Conservation (phyloP, 2,888 invertebrate species). For the Galerucella calmariensis region DNA sequence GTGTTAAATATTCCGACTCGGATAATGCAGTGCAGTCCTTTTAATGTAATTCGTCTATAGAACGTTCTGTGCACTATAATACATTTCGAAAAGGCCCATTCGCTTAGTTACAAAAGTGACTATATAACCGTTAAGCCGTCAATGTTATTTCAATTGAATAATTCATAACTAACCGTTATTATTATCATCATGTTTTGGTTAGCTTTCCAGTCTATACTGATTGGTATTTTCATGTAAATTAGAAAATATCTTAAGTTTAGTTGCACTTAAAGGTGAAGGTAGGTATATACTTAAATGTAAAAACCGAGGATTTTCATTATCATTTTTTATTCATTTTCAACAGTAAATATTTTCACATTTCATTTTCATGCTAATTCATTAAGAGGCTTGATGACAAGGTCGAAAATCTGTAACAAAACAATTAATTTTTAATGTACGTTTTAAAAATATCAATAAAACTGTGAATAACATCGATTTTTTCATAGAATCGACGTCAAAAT, state of each 20-base stretch:
- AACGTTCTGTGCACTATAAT: not conserved
- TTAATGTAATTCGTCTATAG: not conserved
- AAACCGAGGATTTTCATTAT: not conserved
- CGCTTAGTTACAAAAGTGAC: not conserved
- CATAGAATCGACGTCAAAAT: no score
- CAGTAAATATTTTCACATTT: not conserved
- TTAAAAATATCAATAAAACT: not conserved
- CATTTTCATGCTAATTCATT: not conserved
- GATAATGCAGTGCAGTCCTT: not conserved
- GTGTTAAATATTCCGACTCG: slow-evolving; percentile 2
- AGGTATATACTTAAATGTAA: no score
- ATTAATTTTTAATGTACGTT: not conserved
- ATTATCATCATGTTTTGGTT: no score
- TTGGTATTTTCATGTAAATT: not conserved
- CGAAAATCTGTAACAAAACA: not conserved
- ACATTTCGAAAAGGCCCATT: not conserved
- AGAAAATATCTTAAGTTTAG: no score
- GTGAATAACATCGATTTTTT: no score
- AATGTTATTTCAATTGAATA: not conserved
- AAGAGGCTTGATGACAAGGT: not conserved
- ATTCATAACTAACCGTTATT: no score
- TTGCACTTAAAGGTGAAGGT: no score
- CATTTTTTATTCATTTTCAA: not conserved
- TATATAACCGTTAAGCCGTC: not conserved
- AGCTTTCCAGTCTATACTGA: no score